Conservation (phyloP, 64 coral and sea anemone species). For the Pachyseris speciosa region DNA sequence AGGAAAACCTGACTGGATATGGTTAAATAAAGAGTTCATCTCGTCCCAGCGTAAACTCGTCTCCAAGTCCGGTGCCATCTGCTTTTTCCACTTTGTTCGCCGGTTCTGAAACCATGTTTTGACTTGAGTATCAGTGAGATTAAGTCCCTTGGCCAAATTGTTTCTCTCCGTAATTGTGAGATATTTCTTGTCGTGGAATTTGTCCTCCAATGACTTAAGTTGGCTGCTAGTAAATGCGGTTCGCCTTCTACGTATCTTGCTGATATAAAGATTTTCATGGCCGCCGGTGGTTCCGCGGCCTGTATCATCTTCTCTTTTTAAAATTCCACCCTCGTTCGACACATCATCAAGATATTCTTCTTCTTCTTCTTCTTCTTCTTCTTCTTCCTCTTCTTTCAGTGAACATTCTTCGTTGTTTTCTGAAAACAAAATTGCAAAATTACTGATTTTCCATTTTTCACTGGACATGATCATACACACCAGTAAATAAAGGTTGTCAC, state of each 20-base stretch:
- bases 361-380: neutral
- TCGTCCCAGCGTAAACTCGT: constrained; percentile 51
- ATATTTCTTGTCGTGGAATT: constrained; percentile 94
- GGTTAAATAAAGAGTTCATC: constrained; percentile 22
- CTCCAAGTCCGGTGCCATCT: constrained; percentile 74
- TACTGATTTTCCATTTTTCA: neutral
- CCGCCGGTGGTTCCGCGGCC: neutral
- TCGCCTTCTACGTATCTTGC: constrained; percentile 76
- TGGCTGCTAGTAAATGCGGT: constrained; percentile 96
- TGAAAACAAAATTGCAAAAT: neutral
- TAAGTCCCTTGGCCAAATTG: constrained; percentile 80
- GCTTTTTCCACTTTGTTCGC: constrained; percentile 97
- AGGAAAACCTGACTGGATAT: constrained; percentile 18
- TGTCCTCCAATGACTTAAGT: constrained; percentile 92
- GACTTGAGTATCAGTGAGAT: constrained; percentile 91
- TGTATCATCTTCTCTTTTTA: neutral
- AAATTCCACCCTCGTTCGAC: neutral
- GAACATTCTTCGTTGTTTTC: neutral
- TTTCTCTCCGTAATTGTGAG: constrained; percentile 93
- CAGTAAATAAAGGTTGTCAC: neutral
- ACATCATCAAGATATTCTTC: neutral
- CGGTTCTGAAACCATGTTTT: constrained; percentile 99
- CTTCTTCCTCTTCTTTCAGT: neutral
- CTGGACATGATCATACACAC: neutral
- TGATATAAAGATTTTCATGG: constrained; percentile 19